A percentile compares a stretch with the other conserved stretches of the same genome.
phyloP scores from a whole-genome alignment of 2,113 vertebrate genomes.

The Pseudonaja textilis region DNA sequence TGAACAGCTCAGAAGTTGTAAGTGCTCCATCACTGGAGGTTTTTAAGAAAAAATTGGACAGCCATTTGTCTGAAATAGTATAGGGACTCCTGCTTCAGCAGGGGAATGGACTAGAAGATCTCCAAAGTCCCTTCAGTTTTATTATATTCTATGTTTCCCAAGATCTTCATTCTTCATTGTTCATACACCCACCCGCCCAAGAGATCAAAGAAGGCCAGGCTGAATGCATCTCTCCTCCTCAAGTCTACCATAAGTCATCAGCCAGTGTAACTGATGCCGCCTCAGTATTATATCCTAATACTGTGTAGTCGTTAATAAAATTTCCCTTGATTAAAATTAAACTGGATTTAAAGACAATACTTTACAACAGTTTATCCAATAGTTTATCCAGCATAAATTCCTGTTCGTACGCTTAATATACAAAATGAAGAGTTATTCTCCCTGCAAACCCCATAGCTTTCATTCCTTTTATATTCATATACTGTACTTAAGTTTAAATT shows the following conservation, averaged over 20 bases:
- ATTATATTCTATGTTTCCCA: not conserved
- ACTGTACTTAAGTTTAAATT: not conserved
- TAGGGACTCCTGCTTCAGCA: no score
- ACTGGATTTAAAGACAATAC: not conserved
- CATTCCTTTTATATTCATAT: constrained; percentile 3
- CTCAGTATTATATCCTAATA: not conserved
- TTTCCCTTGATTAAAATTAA: not conserved
- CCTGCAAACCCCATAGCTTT: not conserved
- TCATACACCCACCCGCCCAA: not conserved
- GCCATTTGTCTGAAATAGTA: not conserved
- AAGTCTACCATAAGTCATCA: not conserved
- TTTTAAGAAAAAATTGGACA: not conserved
- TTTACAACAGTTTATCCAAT: not conserved
- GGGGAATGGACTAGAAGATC: no score
- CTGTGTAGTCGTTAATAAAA: not conserved
- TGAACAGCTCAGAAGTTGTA: not conserved
- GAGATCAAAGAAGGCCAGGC: not conserved
- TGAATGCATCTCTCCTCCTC: not conserved
- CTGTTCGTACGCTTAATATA: not conserved
- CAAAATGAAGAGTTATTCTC: not conserved
- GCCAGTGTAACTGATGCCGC: not conserved
- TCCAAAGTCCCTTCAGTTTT: no score
- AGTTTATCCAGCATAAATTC: not conserved
- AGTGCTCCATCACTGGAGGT: not conserved
- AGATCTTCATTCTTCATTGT: not conserved